Base-by-base conservation (phyloP, 2,113 vertebrate genomes). In the Perca flavescens region DNA sequence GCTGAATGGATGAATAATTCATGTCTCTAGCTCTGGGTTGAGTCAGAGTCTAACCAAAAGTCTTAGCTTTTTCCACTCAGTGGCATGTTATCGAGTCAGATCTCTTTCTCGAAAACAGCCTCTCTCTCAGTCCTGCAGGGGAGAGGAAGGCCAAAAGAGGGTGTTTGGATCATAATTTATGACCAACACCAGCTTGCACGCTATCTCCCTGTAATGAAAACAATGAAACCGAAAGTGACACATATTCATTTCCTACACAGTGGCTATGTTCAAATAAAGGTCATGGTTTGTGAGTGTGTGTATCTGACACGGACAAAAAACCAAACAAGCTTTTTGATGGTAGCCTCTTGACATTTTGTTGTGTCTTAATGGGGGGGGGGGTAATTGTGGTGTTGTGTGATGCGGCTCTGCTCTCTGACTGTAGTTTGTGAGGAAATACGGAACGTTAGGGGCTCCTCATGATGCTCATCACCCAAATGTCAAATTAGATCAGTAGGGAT, bases 401-500 rank as follows among this genome's bases (percentile, higher is more conserved):
- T 0, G 28, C 28, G 28, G 28, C 7, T 79, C 47, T 74, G 58
- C 70, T 47, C 50, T 79, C 52, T 82, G 70, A 57, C 65, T 82
- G 21, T 13, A 78, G 85, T 54, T 83, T 79, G 71, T 58, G 74
- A 87, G 84, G 84, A 92, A 93, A 94, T 92, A 66, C 21, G n/a
- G n/a, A 86, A 75, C 90, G 66, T 92, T 85, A 88, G 79, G 90
- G 62, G 16, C 77, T 85, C 84, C 92, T 93, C 93, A 92, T 94
- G 93, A 94, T 58, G 85, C 88, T 92, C 89, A 92, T 94, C 91
- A 93, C 83, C 73, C 56, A 83, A 85, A 92, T 56, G 76, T 90
- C 78, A 90, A 94, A 94, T 94, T 92, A 85, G 86, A 94, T 93
- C 91, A 93, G 86, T 25, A 15, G 63, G 49, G 75, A 77, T 89